Base-by-base conservation (phyloP, 2,888 invertebrate species). In the Piscicola geometra region DNA sequence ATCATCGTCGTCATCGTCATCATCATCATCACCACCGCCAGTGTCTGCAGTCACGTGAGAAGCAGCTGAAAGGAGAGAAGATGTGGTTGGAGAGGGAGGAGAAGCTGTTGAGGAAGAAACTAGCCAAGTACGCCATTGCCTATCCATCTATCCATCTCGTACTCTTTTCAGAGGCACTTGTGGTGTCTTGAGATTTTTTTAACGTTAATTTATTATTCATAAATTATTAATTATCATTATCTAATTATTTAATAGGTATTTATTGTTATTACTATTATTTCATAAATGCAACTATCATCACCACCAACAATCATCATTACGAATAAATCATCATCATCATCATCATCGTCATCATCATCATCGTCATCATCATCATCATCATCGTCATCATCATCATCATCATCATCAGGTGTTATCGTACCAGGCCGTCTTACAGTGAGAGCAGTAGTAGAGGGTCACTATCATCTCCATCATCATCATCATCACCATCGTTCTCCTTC, bases 401-500 rank as follows among this genome's bases (percentile, higher is more conserved):
- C 64, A 28, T 64, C 64, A 64, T 64, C 64, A 28, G 60, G 21
- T 56, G 15, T 18, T 56, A 56, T n/a, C 60, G 60, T 5, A 56
- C 60, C 60, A 56, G 60, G 25, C 60, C 60, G 3, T 56, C 60
- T 5, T 56, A 56, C 60, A 56, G 60, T 21, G 60, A 56, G 60
- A 56, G 60, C 60, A 56, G 60, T n/a, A 56, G 60, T 56, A 21
- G n/a, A 15, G 60, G 60, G 9, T 56, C 60, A 56, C n/a, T n/a
- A 56, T 56, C 60, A 56, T 56, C 60, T 18, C n/a, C 60, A 56
- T 56, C 60, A 56, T 56, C 60, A 56, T 56, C 60, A 25, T 56
- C 60, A 56, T 56, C 60, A 56, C 60, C 60, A 56, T 56, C 60
- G 3, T 56, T 56, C 60, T 56, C 60, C 25, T 56, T 56, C 60